Conservation (phyloP, 1,140 invertebrate genomes). For the Drosophila jambulina region DNA sequence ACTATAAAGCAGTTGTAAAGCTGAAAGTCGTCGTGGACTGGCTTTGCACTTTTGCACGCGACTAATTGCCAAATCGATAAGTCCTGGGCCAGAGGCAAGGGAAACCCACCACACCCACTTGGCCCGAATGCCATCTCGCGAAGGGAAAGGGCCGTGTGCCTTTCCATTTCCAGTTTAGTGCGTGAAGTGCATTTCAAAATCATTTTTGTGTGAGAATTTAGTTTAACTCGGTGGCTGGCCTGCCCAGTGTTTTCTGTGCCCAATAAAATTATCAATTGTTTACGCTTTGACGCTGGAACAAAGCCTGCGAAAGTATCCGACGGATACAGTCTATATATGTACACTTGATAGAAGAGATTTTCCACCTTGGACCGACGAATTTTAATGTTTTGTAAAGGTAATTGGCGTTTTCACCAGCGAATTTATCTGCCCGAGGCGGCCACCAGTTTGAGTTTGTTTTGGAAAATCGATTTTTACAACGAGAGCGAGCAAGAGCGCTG, state of each 20-base stretch:
- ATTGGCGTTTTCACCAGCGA: conserved; percentile 26
- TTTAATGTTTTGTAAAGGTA: conserved; percentile 42
- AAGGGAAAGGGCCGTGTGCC: conserved; percentile 13
- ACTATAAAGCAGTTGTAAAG: conserved; percentile 8
- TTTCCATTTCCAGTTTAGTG: conserved; percentile 58
- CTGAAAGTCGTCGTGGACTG: not conserved
- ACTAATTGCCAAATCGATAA: conserved; percentile 69
- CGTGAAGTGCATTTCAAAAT: conserved; percentile 68
- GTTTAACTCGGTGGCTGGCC: conserved; percentile 37
- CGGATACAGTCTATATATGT: conserved; percentile 3
- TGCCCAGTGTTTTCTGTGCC: conserved; percentile 13
- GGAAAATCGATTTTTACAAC: conserved; percentile 51
- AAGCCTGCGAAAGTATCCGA: conserved; percentile 14
- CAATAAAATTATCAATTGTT: conserved; percentile 37
- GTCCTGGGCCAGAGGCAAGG: conserved; percentile 30
- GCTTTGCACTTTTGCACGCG: conserved; percentile 22
- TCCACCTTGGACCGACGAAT: not conserved
- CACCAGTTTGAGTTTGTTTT: conserved; percentile 56
- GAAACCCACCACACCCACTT: conserved; percentile 71
- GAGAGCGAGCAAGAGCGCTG: conserved; percentile 17
- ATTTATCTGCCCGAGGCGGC: conserved; percentile 16
- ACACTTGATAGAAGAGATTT: conserved; percentile 11
- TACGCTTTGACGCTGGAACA: conserved; percentile 27
- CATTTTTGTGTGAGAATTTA: conserved; percentile 47
- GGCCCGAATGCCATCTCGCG: conserved; percentile 21